Percentiles rank a stretch among this genome's conserved stretches.
phyloP scores from a whole-genome alignment of 2,113 vertebrate species.

The Gopherus evgoodei region DNA sequence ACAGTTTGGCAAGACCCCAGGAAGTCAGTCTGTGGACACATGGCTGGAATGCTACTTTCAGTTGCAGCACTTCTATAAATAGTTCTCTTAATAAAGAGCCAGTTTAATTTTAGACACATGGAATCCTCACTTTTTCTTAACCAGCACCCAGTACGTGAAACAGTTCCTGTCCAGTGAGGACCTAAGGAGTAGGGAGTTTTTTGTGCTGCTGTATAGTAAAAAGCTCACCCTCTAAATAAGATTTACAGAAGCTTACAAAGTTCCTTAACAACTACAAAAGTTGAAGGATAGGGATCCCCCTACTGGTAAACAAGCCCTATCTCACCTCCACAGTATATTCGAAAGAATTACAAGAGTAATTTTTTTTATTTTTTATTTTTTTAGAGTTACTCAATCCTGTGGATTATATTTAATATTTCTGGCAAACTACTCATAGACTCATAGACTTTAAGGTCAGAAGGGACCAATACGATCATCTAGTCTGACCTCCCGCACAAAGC shows the following conservation, averaged over 20 bases:
- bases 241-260: neutral
- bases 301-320: neutral
- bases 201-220: neutral
- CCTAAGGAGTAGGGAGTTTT: neutral
- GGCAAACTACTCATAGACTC: neutral
- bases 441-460: no score
- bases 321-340: neutral
- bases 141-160: neutral
- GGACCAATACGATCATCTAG: no score
- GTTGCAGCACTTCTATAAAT: neutral
- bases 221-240: neutral
- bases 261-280: neutral
- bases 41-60: neutral
- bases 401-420: constrained; percentile 22
- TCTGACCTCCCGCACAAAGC: no score
- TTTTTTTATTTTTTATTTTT: neutral
- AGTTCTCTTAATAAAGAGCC: neutral
- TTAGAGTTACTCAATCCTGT: neutral
- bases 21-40: neutral
- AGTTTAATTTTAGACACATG: neutral
- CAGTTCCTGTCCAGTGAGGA: neutral
- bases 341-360: neutral
- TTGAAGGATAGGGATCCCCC: neutral
- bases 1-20: neutral
- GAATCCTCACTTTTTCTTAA: neutral